Percentiles rank a stretch among this genome's conserved stretches.
Conservation (phyloP, 2,797 vertebrate species). For the Intellagama lesueurii region DNA sequence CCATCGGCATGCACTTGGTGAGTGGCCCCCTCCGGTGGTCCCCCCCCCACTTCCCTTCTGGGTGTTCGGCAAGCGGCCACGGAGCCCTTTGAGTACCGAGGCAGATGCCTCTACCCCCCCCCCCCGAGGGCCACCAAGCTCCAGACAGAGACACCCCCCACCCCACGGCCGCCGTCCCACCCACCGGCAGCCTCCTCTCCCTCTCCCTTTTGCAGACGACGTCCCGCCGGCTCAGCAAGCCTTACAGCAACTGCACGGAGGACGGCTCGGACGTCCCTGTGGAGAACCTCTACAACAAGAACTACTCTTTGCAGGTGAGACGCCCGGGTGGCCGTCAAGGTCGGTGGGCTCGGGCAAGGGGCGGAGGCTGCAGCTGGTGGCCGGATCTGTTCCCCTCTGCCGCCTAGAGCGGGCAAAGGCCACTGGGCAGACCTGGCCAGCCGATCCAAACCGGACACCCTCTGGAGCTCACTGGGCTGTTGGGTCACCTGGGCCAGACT, state of each 20-base stretch:
- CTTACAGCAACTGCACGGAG: conserved; percentile 83
- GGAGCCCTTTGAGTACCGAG: too few relatives aligned
- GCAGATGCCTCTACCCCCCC: not conserved
- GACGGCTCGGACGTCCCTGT: conserved; percentile 77
- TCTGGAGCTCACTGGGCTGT: too few relatives aligned
- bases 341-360: not conserved
- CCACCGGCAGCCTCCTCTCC: not conserved
- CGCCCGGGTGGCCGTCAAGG: conserved; percentile 15
- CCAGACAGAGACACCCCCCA: too few relatives aligned
- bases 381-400: not conserved
- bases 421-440: accelerated
- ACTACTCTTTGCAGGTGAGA: conserved; percentile 82
- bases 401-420: not conserved
- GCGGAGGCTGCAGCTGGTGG: not conserved
- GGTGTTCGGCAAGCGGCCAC: too few relatives aligned
- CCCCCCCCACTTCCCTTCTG: too few relatives aligned
- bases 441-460: not conserved
- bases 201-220: conserved; percentile 73
- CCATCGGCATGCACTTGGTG: conserved; percentile 85
- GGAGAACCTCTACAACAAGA: conserved; percentile 79
- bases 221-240: conserved; percentile 80
- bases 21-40: conserved; percentile 45
- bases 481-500: too few relatives aligned
- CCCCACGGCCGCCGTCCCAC: not conserved
- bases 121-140: not conserved